Evolutionary conservation across 2,113 vertebrate genomes (phyloP), one percentile per base, ranked within the genome.

Genomic region (Passer domesticus): DNA sequence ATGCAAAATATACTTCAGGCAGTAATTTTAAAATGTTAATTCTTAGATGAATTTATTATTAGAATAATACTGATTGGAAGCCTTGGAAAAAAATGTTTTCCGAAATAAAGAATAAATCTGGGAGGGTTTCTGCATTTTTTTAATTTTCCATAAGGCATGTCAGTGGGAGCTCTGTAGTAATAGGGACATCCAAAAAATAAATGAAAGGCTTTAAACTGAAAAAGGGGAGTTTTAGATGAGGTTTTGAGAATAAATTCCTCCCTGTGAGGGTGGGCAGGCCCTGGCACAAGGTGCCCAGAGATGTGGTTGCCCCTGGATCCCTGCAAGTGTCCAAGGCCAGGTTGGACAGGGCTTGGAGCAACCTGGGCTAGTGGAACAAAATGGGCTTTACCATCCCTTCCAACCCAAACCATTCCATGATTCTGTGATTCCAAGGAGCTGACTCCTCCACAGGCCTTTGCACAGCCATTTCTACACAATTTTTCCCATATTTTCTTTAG

Each of bases 281-380:
- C n/a, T 75, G 69, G 5, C 39, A 41, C 30, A 76, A 30, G 20
- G 0, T 68, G 13, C 11, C 11, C 62, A 76, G n/a, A 35, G 70
- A 25, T 83, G 70, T 27, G 78, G 70, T n/a, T 83, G 39, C 5
- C 25, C 9, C 46, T 39, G 30, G 13, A 55, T 69, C 25, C 35
- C 41, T 55, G 55, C 41, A 6, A 27, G 11, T 43, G 12, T 20
- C 47, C n/a, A 31, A 43, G 25, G 62, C 47, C n/a, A 31, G 30
- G 35, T 0, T 76, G 31, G 55, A 53, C 0, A 0, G 19, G 22
- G 8, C 15, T 53, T 69, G 15, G 70, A 76, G n/a, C 49, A 30
- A 0, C 24, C 24, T 35, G 53, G 33, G 5, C 2, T 0, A 13
- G 18, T 19, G 47, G 15, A 62, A 41, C 0, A 0, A 30, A 25